Base-by-base conservation (phyloP, 2,797 vertebrate species). In the Megaceryle alcyon region DNA sequence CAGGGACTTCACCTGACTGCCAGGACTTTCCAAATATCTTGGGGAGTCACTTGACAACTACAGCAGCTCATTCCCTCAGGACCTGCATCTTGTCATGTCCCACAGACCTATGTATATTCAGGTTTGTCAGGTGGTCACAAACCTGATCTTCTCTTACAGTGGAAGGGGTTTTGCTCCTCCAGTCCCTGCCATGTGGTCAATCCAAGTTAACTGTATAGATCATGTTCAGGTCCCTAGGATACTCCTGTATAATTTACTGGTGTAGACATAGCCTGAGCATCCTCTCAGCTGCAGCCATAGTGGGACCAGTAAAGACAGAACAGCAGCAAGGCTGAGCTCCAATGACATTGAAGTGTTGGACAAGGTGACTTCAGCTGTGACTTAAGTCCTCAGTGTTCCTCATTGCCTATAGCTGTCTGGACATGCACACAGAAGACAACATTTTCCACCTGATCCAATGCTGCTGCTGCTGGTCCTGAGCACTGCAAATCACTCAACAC, bases 21-120 rank as follows among this genome's bases (percentile, higher is more conserved):
- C 9, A 7, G 9, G n/a, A 5, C 44, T 79, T 70, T 44, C 54
- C 12, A 49, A 39, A 70, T 60, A 41, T 35, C 28, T 16, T 49
- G 39, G 46, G 59, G 39, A 39, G 44, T 49, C 18, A 10, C 31
- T 44, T 79, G 56, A 56, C n/a, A 65, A 39, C 21, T 31, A 20
- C 28, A 59, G 44, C 44, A 86, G 15, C 14, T 49, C 37, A 14
- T 22, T 64, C 39, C 19, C 41, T 65, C 43, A 65, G 31, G 43
- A 12, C 33, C 35, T 35, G 33, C 14, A 59, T 11, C 57, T 35
- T 10, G 5, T 44, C 21, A 46, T 43, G 31, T 79, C 41, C 57
- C 10, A 35, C 10, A 56, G 41, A 51, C 7, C 25, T 25, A 19
- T 0, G 0, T 5, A 3, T 5, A 12, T n/a, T 65, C 44, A 78